Conservation (phyloP, 2,797 vertebrate species). For the Morus bassanus region DNA sequence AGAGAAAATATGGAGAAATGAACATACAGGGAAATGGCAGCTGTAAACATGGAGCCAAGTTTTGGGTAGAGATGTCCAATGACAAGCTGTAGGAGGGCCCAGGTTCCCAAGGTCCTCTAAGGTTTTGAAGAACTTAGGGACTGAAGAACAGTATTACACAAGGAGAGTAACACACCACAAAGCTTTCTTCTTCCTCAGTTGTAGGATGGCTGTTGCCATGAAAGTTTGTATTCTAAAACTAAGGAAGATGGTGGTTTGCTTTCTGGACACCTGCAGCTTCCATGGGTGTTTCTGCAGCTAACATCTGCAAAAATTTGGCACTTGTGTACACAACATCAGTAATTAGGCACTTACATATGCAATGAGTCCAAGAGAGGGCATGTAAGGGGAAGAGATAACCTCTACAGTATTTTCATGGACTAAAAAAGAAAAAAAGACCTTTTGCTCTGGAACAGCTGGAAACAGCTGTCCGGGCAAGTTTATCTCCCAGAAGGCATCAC, state of each 20-base stretch:
- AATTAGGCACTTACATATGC: not conserved
- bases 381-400: not conserved
- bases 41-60: too few relatives aligned
- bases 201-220: not conserved
- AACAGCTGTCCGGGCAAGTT: not conserved
- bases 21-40: fast-evolving
- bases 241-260: not conserved
- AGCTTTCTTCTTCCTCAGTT: not conserved
- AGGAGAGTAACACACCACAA: not conserved
- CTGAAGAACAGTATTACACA: not conserved
- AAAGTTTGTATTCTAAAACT: not conserved
- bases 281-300: not conserved
- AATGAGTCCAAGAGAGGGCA: not conserved
- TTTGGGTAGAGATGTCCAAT: not conserved
- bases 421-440: not conserved
- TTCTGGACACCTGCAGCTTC: not conserved
- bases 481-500: not conserved
- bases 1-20: not conserved
- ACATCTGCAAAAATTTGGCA: not conserved
- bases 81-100: not conserved
- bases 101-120: not conserved
- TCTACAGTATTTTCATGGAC: not conserved
- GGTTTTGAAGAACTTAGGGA: not conserved
- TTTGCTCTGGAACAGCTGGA: not conserved
- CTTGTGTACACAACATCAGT: not conserved